Base-by-base conservation (phyloP, 2,797 vertebrate species). In the Tragelaphus oryx region DNA sequence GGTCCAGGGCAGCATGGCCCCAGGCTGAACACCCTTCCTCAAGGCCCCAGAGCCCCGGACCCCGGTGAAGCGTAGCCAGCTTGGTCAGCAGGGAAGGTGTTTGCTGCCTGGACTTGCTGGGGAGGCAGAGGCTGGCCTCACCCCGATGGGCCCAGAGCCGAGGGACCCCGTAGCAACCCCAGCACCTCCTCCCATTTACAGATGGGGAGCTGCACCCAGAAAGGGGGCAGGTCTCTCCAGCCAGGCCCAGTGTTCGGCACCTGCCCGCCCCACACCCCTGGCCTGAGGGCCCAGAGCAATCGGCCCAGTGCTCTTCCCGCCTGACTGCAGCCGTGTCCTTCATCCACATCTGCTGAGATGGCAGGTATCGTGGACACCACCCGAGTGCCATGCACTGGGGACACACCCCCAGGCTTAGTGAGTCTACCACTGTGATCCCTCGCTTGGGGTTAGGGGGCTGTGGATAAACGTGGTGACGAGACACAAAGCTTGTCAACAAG, bases 381-480 rank as follows among this genome's bases (percentile, higher is more conserved):
- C n/a, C 3, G 0, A 13, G 8, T 24, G 33, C 30, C 4, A 2
- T 2, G 3, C 1, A 0, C 8, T 26, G 5, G 30, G 22, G 17
- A 28, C 12, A 28, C 11, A 13, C 26, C 57, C 24, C 12, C 57
- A 28, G 37, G 11, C 24, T 28, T 2, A 59, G 26, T 28, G 57
- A 59, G 55, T 5, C 10, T 5, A 24, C 57, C 57, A 28, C 2
- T 59, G 3, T 26, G 48, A 41, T 86, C 57, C 8, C 20, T 20
- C 1, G 1, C 37, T 6, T 18, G 50, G 17, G n/a, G 71, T 7
- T 20, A 46, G 17, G 26, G 62, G n/a, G 16, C 57, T 20, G 2
- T 33, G 55, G 68, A 54, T 55, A 12, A 80, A 44, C 57, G 50
- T 8, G 16, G 28, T 62, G 22, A 87, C 14, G 20, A 14, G 50